Conservation (phyloP, 2,113 vertebrate species). For the Halichoerus grypus region DNA sequence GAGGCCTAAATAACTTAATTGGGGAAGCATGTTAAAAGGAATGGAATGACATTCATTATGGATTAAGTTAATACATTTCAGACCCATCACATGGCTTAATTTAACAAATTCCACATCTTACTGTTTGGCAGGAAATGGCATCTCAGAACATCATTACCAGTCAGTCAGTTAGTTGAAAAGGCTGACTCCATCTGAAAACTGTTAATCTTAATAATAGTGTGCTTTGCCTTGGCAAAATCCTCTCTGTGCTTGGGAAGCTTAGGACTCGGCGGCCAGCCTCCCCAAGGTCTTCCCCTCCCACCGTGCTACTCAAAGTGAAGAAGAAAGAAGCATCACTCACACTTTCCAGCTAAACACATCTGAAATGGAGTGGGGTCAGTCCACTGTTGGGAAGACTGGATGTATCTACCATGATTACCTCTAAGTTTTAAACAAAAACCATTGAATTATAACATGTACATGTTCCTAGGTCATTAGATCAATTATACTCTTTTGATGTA, state of each 20-base stretch:
- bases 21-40: conserved; percentile 88
- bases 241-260: neutral
- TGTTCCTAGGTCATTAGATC: neutral
- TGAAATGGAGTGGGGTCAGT: neutral
- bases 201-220: conserved; percentile 62
- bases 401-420: neutral
- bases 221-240: conserved; percentile 31
- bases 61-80: conserved; percentile 88
- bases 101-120: conserved; percentile 87
- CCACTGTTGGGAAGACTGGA: neutral
- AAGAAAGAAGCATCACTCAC: neutral
- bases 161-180: conserved; percentile 70
- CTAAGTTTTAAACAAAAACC: conserved; percentile 1
- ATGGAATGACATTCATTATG: conserved; percentile 87
- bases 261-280: neutral
- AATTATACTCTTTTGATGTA: neutral
- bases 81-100: conserved; percentile 86
- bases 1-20: conserved; percentile 89
- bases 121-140: conserved; percentile 85
- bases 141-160: conserved; percentile 83
- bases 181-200: conserved; percentile 81
- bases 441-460: neutral
- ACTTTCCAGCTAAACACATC: neutral
- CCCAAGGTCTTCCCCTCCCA: neutral
- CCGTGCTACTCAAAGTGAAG: neutral